These are phyloP conservation scores for Paedocypris sp. DNA, from an alignment of 2,113 vertebrate species.

Conservation along the genomic window DNA sequence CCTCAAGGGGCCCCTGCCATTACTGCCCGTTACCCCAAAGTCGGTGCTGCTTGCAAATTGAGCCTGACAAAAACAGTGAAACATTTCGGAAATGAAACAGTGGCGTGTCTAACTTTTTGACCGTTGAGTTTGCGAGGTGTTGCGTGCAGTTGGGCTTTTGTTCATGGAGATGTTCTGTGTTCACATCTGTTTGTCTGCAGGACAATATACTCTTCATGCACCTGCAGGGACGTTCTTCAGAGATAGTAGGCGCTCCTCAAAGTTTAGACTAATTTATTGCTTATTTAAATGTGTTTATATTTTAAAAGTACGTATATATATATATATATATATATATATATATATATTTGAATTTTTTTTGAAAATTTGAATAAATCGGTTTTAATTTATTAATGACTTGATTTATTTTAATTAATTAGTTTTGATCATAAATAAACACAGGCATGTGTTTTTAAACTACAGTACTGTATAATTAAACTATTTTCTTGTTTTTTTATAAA, in stretches of 20 bases:
- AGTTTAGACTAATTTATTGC: not conserved
- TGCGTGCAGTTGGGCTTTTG: not conserved
- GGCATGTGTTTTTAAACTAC: no score
- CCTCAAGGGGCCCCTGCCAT: conserved; percentile 85
- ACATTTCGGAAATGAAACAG: conserved; percentile 39
- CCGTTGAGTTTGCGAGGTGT: not conserved
- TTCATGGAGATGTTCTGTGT: not conserved
- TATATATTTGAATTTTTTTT: no score
- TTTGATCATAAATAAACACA: no score
- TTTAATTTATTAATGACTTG: no score
- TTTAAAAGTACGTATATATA: no score
- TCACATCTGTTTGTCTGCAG: conserved; percentile 16
- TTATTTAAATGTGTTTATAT: not conserved
- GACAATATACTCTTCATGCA: not conserved
- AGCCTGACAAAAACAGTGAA: conserved; percentile 56
- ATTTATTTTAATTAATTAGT: no score
- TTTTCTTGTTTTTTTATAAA: no score
- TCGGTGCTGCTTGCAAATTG: conserved; percentile 78
- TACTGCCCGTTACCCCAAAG: conserved; percentile 68
- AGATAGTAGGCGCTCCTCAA: conserved; percentile 10
- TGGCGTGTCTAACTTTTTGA: conserved; percentile 1
- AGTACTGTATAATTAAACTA: no score
- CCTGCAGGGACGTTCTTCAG: conserved; percentile 8
- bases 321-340: no score
- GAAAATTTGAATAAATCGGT: no score